Evolutionary conservation across 2,797 vertebrate species (phyloP), one percentile per base, ranked within the genome.

Genomic region (Tokudaia muenninki): DNA sequence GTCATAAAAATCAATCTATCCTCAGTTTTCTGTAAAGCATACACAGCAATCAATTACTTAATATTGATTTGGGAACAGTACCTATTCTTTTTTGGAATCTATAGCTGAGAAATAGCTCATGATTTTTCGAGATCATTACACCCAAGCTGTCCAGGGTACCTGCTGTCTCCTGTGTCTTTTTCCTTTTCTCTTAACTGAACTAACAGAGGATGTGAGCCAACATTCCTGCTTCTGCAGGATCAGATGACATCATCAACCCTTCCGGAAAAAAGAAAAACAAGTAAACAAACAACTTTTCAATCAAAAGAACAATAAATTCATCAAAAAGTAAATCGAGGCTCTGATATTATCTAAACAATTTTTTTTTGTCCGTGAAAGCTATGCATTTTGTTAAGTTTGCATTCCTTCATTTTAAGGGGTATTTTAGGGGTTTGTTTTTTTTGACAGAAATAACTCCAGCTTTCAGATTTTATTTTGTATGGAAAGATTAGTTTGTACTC

Each of bases 1-100:
- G 13, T 77, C 44, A 95, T 34, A 6, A 88, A 92, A 92, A 92
- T 95, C 91, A 91, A 55, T 22, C 13, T 93, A 80, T 57, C 11
- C 90, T 91, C 7, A 77, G 9, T 70, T 92, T 96, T 86, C 24
- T 93, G 34, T 92, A 65, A 67, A 92, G 26, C 44, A 8, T 47
- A 26, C 44, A 1, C 47, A 84, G 13, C 6, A 90, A 89, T 34
- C 3, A 3, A 6, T 83, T 50, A 2, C 41, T 75, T 93, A 55
- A 8, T 79, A 92, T 87, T 92, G 75, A 72, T 78, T 14, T 89
- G 82, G 57, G 44, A 86, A 44, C 26, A 44, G 29, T 26, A 88
- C 7, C 41, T 59, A 63, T 4, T 1, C 17, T 77, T 67, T 79
- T 91, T 70, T 26, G 70, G 37, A 93, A 86, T 74, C 59, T 91